Evolutionary conservation across 64 coral and sea anemone species (phyloP).

Genomic region (Orbicella faveolata): DNA sequence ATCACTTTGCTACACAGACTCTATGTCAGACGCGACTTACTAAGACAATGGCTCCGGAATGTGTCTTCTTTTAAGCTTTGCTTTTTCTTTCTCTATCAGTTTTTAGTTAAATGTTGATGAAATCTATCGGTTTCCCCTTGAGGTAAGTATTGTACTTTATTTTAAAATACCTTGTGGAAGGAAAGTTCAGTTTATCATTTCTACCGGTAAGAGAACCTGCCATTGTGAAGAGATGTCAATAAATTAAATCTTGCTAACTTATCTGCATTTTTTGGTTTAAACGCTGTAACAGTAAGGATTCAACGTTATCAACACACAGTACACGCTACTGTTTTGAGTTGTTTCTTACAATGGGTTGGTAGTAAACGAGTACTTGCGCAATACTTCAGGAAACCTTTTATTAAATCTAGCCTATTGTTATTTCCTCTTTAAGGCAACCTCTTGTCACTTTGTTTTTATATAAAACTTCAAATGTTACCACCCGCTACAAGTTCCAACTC

Average conservation of each 20-base stretch:
- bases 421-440: neutral
- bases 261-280: neutral
- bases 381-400: neutral
- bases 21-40: no score
- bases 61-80: no score
- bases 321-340: neutral
- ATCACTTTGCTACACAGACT: no score
- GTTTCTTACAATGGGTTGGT: neutral
- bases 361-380: neutral
- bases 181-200: neutral
- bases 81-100: no score
- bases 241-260: neutral
- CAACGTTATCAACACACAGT: neutral
- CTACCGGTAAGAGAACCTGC: neutral
- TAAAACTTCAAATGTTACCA: neutral
- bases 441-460: neutral
- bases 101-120: no score
- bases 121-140: no score
- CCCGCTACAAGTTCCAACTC: neutral
- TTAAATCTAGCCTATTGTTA: neutral
- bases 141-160: no score
- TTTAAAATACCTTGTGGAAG: no score
- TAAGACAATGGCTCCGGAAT: no score
- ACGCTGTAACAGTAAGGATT: neutral
- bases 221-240: neutral